Evolutionary conservation across 2,797 vertebrate genomes (phyloP).

Genomic region (Eulemur coronatus): DNA sequence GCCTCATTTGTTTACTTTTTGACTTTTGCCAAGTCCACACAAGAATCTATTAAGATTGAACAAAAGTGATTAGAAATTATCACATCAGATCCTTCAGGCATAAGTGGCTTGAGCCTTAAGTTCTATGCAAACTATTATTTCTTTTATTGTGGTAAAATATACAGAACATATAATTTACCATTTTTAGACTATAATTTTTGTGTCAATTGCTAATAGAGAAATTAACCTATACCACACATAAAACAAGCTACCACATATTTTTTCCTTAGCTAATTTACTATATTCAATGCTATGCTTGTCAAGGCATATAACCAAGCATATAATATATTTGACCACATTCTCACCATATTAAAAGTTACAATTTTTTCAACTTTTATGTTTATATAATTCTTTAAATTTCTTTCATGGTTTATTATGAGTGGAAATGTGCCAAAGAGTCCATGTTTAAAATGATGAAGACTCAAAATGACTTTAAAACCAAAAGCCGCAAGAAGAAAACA

Average conservation of each 20-base stretch:
- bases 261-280: not conserved
- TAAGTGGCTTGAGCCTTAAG: not conserved
- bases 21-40: conserved; percentile 93
- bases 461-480: not conserved
- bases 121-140: not conserved
- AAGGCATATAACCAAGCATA: not conserved
- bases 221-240: not conserved
- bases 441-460: not conserved
- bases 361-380: not conserved
- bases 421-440: not conserved
- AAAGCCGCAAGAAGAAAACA: not conserved
- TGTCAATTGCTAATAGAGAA: not conserved
- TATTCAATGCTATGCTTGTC: not conserved
- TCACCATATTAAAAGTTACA: not conserved
- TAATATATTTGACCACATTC: not conserved
- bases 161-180: too few species aligned
- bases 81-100: not conserved
- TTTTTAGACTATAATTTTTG: not conserved
- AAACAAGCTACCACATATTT: not conserved
- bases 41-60: conserved; percentile 87
- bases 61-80: not conserved
- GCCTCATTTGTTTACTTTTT: conserved; percentile 92
- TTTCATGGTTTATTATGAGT: not conserved
- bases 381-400: not conserved
- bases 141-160: not conserved